Evolutionary conservation across 2,888 invertebrate genomes (phyloP).

Genomic region (Ochropleura plecta): DNA sequence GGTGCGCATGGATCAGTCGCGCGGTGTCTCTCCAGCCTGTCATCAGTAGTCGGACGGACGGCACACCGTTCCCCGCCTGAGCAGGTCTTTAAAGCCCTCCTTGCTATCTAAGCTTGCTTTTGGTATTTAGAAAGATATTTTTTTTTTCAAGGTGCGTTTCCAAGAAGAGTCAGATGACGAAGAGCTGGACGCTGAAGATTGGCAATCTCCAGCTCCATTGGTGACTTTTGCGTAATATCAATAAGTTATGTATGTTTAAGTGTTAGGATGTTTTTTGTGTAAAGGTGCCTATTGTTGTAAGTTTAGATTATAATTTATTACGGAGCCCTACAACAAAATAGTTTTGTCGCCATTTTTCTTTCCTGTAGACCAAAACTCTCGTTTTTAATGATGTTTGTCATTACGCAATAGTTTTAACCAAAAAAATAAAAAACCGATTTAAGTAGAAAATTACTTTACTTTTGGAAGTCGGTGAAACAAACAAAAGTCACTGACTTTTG

Average conservation of each 20-base stretch:
- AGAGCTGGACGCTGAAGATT: conserved; percentile 80
- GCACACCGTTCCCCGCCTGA: too few relatives aligned
- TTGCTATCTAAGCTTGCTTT: background rate
- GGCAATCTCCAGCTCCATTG: conserved; percentile 84
- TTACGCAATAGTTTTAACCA: background rate
- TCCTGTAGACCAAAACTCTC: background rate
- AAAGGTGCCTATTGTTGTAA: background rate
- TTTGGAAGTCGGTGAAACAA: background rate
- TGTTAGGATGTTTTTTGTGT: background rate
- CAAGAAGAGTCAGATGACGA: conserved; percentile 86
- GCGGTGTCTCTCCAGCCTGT: too few relatives aligned
- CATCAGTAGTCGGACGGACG: too few relatives aligned
- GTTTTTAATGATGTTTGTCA: background rate
- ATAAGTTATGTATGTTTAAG: background rate
- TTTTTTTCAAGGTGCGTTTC: conserved; percentile 81
- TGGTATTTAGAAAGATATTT: background rate
- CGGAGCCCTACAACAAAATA: conserved; percentile 37
- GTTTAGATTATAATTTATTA: background rate
- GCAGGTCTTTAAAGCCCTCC: background rate
- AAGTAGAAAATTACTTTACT: background rate
- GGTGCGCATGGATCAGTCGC: too few relatives aligned
- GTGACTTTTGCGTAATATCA: conserved; percentile 78
- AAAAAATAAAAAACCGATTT: too few relatives aligned
- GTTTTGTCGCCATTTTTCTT: background rate
- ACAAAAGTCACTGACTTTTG: background rate